Base-by-base conservation (phyloP, 2,113 vertebrate species). In the Chaetodon trifascialis region DNA sequence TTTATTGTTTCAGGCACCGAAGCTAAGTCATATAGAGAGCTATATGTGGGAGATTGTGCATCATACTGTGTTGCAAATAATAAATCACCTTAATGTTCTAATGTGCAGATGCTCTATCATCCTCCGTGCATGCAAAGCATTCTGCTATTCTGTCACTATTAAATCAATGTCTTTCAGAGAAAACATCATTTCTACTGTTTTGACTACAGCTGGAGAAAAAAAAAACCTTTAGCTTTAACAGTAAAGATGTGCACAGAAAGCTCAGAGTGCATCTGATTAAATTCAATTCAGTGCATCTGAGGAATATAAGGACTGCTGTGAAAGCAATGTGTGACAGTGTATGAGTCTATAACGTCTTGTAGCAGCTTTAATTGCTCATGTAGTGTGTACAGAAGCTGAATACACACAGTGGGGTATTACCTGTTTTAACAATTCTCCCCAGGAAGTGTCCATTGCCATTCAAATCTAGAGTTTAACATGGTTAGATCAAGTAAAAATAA, bases 1-100 rank as follows among this genome's bases (percentile, higher is more conserved):
- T 82, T 86, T 75, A 82, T 83, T 84, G 72, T 86, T 79, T 49
- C 62, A 80, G 76, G 73, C 88, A 66, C 38, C 59, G 6, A 59
- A 23, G 52, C 68, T 76, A 65, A 56, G 73, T 72, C 70, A 59
- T 54, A 16, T 5, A 21, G 47, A 25, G 72, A 36, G 51, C 30
- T 63, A 73, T 66, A 34, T 23, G 59, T 7, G 15, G 19, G 21
- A 79, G 70, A 80, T 81, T 62, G 58, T 55, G 30, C 30, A 38
- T 78, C 59, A 70, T 34, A 16, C 64, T 11, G 42, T 47, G 70
- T 60, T 66, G 51, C 47, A 71, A 76, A 69, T 49, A 36, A 73
- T 68, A 71, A 87, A 76, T 30, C 1, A 16, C 46, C 51, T 60
- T 25, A 59, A 51, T 78, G 73, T 70, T 51, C 64, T 46, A 30